Base-by-base conservation (phyloP, 2,888 invertebrate species). In the Brenthis hecate region DNA sequence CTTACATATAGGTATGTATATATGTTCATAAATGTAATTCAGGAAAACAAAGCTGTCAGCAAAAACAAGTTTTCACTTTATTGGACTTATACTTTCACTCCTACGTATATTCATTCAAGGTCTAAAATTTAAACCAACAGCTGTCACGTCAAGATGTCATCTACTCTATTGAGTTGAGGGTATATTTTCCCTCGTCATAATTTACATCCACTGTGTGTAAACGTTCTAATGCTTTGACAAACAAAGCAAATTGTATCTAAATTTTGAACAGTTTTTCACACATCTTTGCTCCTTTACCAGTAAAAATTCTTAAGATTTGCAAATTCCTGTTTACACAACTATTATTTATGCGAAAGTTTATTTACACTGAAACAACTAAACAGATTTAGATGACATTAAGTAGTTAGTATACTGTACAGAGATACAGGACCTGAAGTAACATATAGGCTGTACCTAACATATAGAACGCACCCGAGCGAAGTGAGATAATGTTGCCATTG, bases 41-140 rank as follows among this genome's bases (percentile, higher is more conserved):
- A 43, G 36, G 8, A 43, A 43, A 13, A 58, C 23, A 48, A 48
- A 48, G 14, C n/a, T n/a, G 36, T 28, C 28, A 48, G 11, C 58
- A 14, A 5, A 13, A 60, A 60, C 48, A 48, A 60, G n/a, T 60
- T 60, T 48, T 11, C 14, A 58, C 19, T 47, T 13, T 48, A 47
- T 23, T 28, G 58, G 58, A 50, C n/a, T 48, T 58, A 60, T 47
- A 28, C 48, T 60, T 60, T 60, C 48, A 60, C 58, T 48, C 13
- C n/a, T n/a, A 43, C 2, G 8, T 43, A 14, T 58, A 58, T 48
- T 58, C 48, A 60, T 60, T 60, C 58, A 60, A 48, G 48, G 48
- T 48, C 28, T 28, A n/a, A 28, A 28, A 28, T 28, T 28, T 28
- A 28, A 48, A 60, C n/a, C 11, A 60, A 60, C 58, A 60, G 14